phyloP scores from a whole-genome alignment of 2,113 vertebrate species.

The Falcunculus frontatus region DNA sequence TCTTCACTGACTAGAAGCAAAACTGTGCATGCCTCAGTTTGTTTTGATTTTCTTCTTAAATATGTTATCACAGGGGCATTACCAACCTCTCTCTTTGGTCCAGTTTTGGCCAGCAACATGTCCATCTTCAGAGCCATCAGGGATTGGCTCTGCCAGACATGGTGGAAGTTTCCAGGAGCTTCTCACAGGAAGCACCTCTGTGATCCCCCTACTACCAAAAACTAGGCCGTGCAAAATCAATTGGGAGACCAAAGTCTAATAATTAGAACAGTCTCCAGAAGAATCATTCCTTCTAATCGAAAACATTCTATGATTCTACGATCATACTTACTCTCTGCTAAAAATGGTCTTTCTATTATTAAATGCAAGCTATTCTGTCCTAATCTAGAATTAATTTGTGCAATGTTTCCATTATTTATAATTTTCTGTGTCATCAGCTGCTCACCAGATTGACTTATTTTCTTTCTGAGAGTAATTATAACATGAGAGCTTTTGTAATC shows the following conservation, averaged over 20 bases:
- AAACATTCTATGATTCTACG: neutral
- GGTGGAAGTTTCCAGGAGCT: neutral
- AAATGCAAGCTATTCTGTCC: constrained; percentile 34
- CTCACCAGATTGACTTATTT: constrained; percentile 49
- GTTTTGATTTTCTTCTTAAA: neutral
- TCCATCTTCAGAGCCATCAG: neutral
- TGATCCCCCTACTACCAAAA: neutral
- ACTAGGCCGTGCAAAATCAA: neutral
- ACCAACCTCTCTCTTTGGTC: neutral
- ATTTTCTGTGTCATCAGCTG: constrained; percentile 62
- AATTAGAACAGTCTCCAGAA: constrained; percentile 7
- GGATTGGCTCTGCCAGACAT: neutral
- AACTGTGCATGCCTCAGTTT: too few species aligned
- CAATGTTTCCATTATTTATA: constrained; percentile 55
- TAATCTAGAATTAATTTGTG: constrained; percentile 60
- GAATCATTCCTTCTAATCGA: neutral
- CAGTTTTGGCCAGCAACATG: neutral
- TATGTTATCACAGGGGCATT: neutral
- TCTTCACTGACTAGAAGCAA: too few species aligned
- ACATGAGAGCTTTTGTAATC: constrained; percentile 44
- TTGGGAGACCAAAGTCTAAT: neutral
- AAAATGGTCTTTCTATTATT: constrained; percentile 19
- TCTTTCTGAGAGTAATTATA: constrained; percentile 40
- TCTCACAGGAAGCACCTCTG: neutral
- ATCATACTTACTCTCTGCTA: neutral